Percentiles rank a stretch among this genome's conserved stretches.
These are phyloP conservation scores for Echinarachnius parma DNA, from an alignment of 53 echinoderm and acorn worm genomes.

Conservation along the genomic window DNA sequence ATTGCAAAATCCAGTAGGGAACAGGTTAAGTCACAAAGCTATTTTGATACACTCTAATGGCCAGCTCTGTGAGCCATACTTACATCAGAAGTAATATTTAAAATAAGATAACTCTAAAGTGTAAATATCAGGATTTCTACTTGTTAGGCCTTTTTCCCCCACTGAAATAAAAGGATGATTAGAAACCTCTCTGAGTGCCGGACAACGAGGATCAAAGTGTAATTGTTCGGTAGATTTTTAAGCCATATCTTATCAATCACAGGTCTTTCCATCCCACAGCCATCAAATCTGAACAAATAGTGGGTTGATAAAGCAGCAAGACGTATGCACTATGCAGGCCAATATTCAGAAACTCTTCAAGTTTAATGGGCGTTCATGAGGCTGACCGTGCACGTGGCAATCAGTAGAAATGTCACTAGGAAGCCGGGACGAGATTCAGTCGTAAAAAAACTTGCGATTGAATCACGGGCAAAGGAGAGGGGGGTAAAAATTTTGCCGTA, in stretches of 20 bases:
- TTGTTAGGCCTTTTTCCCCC: too few relatives aligned
- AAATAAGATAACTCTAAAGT: too few relatives aligned
- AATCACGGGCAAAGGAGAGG: constrained; percentile 18
- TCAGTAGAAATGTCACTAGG: constrained; percentile 45
- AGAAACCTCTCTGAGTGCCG: too few relatives aligned
- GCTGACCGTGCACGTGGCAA: constrained; percentile 33
- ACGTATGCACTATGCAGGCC: constrained; percentile 29
- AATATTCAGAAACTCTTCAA: constrained; percentile 21
- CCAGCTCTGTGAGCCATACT: too few relatives aligned
- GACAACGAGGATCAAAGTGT: constrained; percentile 36
- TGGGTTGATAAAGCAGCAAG: constrained; percentile 28
- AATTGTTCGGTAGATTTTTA: constrained; percentile 34
- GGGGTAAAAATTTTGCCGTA: too few relatives aligned
- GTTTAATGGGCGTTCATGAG: constrained; percentile 47
- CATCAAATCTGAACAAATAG: constrained; percentile 50
- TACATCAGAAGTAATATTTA: too few relatives aligned
- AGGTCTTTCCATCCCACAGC: constrained; percentile 34
- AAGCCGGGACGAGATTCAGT: constrained; percentile 26
- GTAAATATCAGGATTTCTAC: too few relatives aligned
- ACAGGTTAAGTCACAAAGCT: too few relatives aligned
- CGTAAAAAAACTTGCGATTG: constrained; percentile 46
- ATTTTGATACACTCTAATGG: too few relatives aligned
- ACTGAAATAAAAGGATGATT: too few relatives aligned
- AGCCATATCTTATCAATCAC: constrained; percentile 49
- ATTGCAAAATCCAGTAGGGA: too few relatives aligned